Evolutionary conservation across 2,113 vertebrate species (phyloP).

Genomic region (Natator depressus): DNA sequence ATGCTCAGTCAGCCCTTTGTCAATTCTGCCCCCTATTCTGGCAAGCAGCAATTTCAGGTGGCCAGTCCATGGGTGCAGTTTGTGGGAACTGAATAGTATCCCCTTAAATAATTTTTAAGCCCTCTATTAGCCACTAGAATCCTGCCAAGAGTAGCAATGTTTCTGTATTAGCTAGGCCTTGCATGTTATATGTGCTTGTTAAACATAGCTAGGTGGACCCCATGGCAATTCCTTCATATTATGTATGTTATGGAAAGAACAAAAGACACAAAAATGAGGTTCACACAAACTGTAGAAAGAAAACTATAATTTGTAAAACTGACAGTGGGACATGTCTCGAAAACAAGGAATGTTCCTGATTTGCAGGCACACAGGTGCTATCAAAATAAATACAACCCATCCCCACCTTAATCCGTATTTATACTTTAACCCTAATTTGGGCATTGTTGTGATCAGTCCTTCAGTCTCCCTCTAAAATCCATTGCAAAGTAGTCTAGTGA

Average conservation of each 20-base stretch:
- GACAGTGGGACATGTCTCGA: background rate
- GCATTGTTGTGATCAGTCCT: background rate
- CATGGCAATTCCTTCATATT: background rate
- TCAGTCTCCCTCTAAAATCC: background rate
- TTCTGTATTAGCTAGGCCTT: background rate
- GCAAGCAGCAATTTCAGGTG: background rate
- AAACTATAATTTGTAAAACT: background rate
- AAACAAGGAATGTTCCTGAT: background rate
- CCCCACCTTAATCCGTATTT: background rate
- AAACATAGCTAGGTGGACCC: background rate
- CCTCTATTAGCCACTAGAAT: background rate
- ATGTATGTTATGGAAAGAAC: background rate
- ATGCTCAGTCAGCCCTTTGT: background rate
- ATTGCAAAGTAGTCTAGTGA: background rate
- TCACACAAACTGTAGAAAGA: background rate
- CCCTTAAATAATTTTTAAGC: background rate
- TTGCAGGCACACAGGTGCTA: background rate
- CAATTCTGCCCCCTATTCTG: background rate
- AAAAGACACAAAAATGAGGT: background rate
- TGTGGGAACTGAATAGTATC: background rate
- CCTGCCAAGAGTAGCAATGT: background rate
- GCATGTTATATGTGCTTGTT: background rate
- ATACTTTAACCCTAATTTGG: background rate
- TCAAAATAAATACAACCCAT: background rate
- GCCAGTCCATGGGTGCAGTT: background rate